Conservation (phyloP, 2,113 vertebrate species). For the Morone saxatilis region DNA sequence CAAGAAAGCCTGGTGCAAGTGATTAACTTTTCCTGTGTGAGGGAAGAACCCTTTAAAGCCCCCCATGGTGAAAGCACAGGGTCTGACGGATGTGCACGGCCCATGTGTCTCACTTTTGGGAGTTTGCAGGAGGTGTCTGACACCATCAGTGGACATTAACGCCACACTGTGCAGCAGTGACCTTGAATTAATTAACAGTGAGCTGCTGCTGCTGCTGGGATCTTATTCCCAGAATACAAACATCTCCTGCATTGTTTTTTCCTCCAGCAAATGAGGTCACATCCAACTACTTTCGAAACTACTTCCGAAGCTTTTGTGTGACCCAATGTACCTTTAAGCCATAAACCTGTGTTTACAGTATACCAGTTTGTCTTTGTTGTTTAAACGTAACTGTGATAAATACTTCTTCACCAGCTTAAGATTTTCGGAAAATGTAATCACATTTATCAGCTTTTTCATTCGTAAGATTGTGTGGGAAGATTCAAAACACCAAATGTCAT, state of each 20-base stretch:
- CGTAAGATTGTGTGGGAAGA: background rate
- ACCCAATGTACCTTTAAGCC: background rate
- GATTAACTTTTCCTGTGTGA: constrained; percentile 33
- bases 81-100: constrained; percentile 18
- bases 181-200: constrained; percentile 32
- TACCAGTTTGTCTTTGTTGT: background rate
- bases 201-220: background rate
- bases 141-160: constrained; percentile 6
- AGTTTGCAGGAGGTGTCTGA: background rate
- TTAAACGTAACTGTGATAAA: constrained; percentile 6
- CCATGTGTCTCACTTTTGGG: background rate
- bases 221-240: constrained; percentile 16
- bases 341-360: background rate
- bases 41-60: constrained; percentile 18
- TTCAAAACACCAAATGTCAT: constrained; percentile 9
- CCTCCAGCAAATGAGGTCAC: background rate
- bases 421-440: background rate
- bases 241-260: background rate
- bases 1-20: constrained; percentile 17
- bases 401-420: background rate
- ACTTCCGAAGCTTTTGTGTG: background rate
- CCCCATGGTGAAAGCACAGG: background rate
- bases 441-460: constrained; percentile 27
- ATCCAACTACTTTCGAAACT: background rate
- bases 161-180: constrained; percentile 29